A percentile compares a stretch with the other conserved stretches of the same genome.
These are phyloP conservation scores for Aegithalos caudatus DNA, from an alignment of 2,113 vertebrate species.

Conservation along the genomic window DNA sequence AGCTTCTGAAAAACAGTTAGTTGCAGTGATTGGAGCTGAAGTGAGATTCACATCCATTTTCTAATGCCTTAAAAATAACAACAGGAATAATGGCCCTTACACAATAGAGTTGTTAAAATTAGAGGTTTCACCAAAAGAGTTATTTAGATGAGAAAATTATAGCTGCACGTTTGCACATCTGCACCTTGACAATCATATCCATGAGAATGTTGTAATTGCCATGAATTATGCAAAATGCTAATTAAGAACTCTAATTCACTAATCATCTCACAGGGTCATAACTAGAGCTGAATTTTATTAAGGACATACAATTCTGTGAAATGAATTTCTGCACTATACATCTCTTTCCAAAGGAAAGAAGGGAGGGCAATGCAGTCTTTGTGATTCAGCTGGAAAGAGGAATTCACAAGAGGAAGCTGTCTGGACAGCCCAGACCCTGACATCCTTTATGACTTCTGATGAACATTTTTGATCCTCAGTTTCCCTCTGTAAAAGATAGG, in stretches of 20 bases:
- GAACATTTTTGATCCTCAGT: neutral
- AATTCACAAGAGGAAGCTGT: neutral
- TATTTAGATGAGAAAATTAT: conserved; percentile 78
- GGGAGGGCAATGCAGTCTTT: neutral
- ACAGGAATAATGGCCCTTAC: conserved; percentile 49
- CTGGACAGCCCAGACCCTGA: neutral
- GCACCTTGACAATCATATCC: conserved; percentile 79
- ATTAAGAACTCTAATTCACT: conserved; percentile 80
- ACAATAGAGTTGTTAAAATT: conserved; percentile 70
- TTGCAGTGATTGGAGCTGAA: conserved; percentile 44
- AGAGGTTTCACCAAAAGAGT: conserved; percentile 68
- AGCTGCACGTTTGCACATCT: conserved; percentile 75
- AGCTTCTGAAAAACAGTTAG: conserved; percentile 32
- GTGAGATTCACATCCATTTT: conserved; percentile 46
- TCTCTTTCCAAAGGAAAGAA: conserved; percentile 28
- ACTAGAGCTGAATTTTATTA: conserved; percentile 75
- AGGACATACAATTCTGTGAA: conserved; percentile 65
- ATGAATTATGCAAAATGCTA: conserved; percentile 83
- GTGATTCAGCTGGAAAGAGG: neutral
- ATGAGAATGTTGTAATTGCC: conserved; percentile 74
- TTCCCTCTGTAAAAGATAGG: neutral
- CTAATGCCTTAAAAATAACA: conserved; percentile 55
- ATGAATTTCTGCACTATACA: conserved; percentile 42
- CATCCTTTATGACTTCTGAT: neutral
- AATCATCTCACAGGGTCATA: conserved; percentile 79